Percentiles rank a stretch among this genome's conserved stretches.
Evolutionary conservation across 2,888 invertebrate species (phyloP).

Genomic region (Chymomyza amoena): DNA sequence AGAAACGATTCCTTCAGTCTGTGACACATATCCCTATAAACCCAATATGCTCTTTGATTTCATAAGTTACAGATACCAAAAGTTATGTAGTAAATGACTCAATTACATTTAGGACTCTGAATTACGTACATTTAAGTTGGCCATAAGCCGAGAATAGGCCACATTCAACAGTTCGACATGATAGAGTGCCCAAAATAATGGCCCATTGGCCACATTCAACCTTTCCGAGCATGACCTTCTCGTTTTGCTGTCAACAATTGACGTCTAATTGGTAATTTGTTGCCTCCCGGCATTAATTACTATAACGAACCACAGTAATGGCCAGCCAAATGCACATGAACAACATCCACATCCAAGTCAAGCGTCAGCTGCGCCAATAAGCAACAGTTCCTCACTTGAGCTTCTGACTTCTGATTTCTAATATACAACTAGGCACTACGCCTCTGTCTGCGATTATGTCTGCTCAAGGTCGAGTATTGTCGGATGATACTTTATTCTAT

Average conservation of each 20-base stretch:
- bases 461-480: neutral
- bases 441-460: neutral
- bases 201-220: neutral
- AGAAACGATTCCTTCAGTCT: too few species aligned
- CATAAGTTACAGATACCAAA: neutral
- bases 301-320: slow-evolving; percentile 49
- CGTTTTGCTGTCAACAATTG: slow-evolving; percentile 22
- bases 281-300: slow-evolving; percentile 38
- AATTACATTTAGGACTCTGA: neutral
- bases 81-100: neutral
- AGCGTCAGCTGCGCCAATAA: neutral
- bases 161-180: slow-evolving; percentile 1
- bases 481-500: neutral
- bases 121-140: neutral
- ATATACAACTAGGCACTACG: too few species aligned
- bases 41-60: neutral
- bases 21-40: too few species aligned
- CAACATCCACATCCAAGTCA: slow-evolving; percentile 1
- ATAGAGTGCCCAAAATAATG: slow-evolving; percentile 15
- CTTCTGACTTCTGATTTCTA: neutral
- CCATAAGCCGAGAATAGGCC: neutral
- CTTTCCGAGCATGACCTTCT: neutral
- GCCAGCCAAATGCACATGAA: neutral
- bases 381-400: neutral
- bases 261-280: slow-evolving; percentile 32